Evolutionary conservation across 1,140 invertebrate genomes (phyloP).

Genomic region (Apocrypta bakeri): DNA sequence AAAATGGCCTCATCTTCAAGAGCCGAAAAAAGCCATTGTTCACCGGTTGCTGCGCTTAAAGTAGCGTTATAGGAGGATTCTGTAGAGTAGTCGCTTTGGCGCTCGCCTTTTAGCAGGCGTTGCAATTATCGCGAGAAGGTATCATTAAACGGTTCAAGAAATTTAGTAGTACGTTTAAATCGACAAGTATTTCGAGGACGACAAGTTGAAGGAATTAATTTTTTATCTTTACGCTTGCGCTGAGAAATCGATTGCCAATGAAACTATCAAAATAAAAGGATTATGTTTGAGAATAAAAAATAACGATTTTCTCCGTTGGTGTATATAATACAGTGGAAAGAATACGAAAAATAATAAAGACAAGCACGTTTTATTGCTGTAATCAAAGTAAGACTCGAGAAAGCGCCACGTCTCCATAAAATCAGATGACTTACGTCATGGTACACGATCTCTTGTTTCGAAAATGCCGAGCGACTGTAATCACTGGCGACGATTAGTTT

Average conservation of each 20-base stretch:
- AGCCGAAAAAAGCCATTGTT: conserved; percentile 20
- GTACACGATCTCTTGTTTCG: background rate
- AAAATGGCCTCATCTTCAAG: background rate
- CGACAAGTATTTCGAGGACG: too few species aligned
- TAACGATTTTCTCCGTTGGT: too few species aligned
- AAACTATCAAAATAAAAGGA: too few species aligned
- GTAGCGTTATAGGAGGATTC: background rate
- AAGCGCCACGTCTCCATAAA: background rate
- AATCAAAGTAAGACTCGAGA: too few species aligned
- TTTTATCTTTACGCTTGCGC: too few species aligned
- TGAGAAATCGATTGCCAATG: too few species aligned
- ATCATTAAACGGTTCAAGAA: background rate
- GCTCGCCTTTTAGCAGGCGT: background rate
- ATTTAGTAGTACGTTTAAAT: background rate
- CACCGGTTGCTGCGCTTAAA: background rate
- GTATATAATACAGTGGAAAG: too few species aligned
- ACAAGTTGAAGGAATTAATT: background rate
- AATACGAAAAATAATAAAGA: too few species aligned
- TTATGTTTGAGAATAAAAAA: too few species aligned
- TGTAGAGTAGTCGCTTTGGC: background rate
- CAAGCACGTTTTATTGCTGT: too few species aligned
- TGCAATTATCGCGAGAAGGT: background rate
- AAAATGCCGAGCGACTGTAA: background rate
- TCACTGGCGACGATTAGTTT: background rate
- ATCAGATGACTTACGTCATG: background rate